A percentile compares a stretch with the other conserved stretches of the same genome.
These are phyloP conservation scores for Xenopus laevis DNA, from an alignment of 2,113 vertebrate species.

Conservation along the genomic window DNA sequence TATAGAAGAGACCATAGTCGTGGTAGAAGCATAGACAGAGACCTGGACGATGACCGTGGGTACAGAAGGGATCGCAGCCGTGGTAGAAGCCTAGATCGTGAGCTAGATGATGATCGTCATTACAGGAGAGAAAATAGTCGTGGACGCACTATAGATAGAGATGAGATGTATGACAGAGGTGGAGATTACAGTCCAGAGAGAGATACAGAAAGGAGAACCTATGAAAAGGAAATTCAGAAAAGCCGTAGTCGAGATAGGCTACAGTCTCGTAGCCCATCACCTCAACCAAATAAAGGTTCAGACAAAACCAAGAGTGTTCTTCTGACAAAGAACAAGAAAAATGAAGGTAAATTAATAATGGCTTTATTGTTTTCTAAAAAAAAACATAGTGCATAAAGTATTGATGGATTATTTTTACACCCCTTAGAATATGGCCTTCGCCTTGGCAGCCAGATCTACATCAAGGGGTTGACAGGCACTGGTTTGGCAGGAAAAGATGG, in stretches of 20 bases:
- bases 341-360: conserved; percentile 71
- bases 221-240: conserved; percentile 50
- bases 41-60: conserved; percentile 41
- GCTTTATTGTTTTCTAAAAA: not conserved
- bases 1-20: conserved; percentile 60
- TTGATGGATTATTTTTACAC: conserved; percentile 14
- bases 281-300: conserved; percentile 52
- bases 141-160: conserved; percentile 55
- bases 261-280: conserved; percentile 59
- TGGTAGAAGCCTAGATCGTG: conserved; percentile 59
- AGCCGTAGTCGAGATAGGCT: conserved; percentile 73
- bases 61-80: conserved; percentile 53
- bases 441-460: conserved; percentile 96
- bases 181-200: conserved; percentile 60
- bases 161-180: conserved; percentile 49
- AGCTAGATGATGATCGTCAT: conserved; percentile 56
- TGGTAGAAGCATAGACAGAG: conserved; percentile 49
- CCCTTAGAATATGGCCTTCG: conserved; percentile 89
- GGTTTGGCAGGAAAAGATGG: conserved; percentile 88
- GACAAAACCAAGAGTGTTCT: conserved; percentile 79
- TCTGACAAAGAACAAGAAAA: conserved; percentile 81
- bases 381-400: not conserved
- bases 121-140: conserved; percentile 63
- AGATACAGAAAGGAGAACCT: conserved; percentile 54
- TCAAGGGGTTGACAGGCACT: conserved; percentile 92